Conservation (phyloP, 2,797 vertebrate species). For the Pipistrellus pipistrellus region DNA sequence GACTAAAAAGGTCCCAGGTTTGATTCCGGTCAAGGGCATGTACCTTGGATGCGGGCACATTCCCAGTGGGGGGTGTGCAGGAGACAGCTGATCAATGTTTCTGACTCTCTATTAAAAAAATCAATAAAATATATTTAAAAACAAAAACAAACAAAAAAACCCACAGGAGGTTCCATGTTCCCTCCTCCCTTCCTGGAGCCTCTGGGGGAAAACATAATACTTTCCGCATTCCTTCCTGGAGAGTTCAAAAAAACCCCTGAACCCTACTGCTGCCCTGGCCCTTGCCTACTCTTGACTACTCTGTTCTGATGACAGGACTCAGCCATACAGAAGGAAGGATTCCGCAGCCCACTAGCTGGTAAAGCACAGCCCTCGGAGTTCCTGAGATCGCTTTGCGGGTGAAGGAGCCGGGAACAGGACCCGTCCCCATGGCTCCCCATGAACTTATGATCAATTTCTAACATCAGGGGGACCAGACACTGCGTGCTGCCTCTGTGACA, state of each 20-base stretch:
- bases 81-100: no score
- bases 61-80: no score
- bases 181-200: neutral
- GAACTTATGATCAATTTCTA: neutral
- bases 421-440: rapidly evolving
- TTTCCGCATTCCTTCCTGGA: neutral
- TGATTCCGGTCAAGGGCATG: no score
- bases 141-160: neutral
- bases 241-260: neutral
- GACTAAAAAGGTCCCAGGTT: no score
- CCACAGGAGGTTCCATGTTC: neutral
- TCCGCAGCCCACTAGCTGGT: neutral
- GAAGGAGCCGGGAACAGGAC: neutral
- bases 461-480: neutral
- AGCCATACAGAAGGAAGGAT: neutral
- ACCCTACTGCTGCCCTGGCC: neutral
- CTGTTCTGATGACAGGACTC: neutral
- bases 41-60: no score
- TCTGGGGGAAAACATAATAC: neutral
- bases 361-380: neutral
- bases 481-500: rapidly evolving
- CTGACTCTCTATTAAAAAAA: no score
- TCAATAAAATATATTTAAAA: no score
- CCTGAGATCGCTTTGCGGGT: neutral
- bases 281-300: neutral